Percentiles rank a stretch among this genome's conserved stretches.
phyloP scores from a whole-genome alignment of 2,888 invertebrate genomes.

The Sminthurides aquaticus region DNA sequence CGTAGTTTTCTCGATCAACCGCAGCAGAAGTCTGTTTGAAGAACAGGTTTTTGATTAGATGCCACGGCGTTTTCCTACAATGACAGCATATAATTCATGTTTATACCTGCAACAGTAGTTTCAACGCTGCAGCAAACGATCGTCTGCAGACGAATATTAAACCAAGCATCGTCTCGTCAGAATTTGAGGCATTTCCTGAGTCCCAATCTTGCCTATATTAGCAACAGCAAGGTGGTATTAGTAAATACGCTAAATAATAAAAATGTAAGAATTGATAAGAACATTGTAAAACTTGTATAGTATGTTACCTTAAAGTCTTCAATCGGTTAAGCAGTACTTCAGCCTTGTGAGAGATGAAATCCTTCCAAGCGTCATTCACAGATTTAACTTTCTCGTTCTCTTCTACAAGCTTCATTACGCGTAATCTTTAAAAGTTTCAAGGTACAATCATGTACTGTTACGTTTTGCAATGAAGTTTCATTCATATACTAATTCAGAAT shows the following conservation, averaged over 20 bases:
- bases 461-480: not conserved
- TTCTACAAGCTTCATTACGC: not conserved
- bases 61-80: no score
- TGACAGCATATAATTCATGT: conserved; percentile 8
- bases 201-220: not conserved
- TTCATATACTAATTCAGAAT: no score
- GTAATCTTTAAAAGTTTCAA: not conserved
- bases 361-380: not conserved
- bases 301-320: not conserved
- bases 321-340: not conserved
- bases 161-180: conserved; percentile 51
- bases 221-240: no score
- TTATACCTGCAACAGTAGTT: not conserved
- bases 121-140: conserved; percentile 64
- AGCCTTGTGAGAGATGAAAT: not conserved
- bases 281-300: no score
- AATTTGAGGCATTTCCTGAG: not conserved
- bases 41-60: no score
- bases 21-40: not conserved
- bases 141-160: conserved; percentile 67
- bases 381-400: not conserved
- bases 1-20: conserved; percentile 26
- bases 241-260: no score
- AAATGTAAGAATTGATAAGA: no score
- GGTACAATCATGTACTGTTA: no score